These are phyloP conservation scores for Etheostoma spectabile DNA, from an alignment of 2,113 vertebrate genomes.

Conservation along the genomic window DNA sequence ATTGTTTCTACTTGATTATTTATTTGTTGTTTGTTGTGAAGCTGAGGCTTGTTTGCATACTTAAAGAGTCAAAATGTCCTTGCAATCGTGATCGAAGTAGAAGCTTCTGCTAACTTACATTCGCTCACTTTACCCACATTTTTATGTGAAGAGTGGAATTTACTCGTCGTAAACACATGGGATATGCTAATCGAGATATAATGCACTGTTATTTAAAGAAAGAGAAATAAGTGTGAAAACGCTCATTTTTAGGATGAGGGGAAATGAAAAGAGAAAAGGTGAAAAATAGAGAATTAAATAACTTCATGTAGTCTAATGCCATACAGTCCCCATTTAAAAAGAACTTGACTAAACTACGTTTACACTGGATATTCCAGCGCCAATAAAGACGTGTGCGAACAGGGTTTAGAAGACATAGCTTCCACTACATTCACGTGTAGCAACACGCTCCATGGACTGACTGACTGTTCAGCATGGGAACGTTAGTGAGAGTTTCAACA, in stretches of 20 bases:
- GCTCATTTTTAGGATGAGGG: not conserved
- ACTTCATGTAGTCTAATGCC: not conserved
- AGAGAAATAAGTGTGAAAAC: too few species aligned
- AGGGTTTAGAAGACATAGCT: not conserved
- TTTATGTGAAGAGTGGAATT: not conserved
- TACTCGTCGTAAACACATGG: not conserved
- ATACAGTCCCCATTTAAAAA: not conserved
- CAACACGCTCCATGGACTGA: not conserved
- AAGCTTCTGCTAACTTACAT: not conserved
- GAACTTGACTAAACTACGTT: not conserved
- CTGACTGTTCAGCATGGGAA: not conserved
- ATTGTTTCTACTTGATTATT: not conserved
- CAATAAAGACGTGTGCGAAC: not conserved
- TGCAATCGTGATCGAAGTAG: not conserved
- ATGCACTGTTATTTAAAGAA: not conserved
- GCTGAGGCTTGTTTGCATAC: conserved; percentile 6
- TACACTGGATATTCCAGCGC: not conserved
- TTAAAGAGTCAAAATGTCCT: not conserved
- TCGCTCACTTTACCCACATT: not conserved
- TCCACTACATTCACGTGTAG: not conserved
- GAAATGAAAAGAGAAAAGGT: not conserved
- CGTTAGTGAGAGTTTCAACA: conserved; percentile 53
- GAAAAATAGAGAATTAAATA: not conserved
- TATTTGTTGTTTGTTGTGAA: not conserved
- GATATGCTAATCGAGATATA: not conserved